Conservation (phyloP, 2,797 vertebrate genomes). For the Phoeniculus purpureus region DNA sequence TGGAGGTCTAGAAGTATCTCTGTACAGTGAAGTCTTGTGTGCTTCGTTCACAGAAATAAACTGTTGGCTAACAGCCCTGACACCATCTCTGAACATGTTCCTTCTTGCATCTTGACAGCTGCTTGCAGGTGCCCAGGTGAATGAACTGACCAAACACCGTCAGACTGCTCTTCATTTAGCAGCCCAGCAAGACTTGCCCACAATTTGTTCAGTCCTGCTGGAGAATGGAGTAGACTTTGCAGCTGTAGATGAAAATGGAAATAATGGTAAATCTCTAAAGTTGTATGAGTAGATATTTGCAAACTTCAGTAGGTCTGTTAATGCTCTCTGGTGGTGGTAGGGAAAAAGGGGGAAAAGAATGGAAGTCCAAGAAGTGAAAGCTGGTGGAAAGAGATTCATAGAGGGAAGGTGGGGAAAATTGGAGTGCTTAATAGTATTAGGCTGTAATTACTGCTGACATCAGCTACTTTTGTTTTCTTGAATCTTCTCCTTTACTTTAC, state of each 20-base stretch:
- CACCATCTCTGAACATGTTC: background rate
- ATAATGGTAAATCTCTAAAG: constrained; percentile 85
- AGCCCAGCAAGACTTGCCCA: constrained; percentile 95
- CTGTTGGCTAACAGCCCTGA: background rate
- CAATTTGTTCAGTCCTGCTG: constrained; percentile 95
- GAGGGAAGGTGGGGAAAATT: background rate
- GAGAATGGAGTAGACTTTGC: constrained; percentile 96
- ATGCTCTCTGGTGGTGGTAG: background rate
- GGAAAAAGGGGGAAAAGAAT: background rate
- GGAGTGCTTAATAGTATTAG: background rate
- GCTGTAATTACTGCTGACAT: background rate
- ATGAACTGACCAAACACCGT: constrained; percentile 96
- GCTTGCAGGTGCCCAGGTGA: constrained; percentile 96
- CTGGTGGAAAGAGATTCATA: background rate
- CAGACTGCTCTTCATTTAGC: constrained; percentile 97
- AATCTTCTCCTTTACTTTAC: background rate
- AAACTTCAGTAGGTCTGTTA: background rate
- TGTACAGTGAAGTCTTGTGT: background rate
- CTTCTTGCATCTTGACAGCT: constrained; percentile 79
- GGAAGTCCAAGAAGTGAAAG: background rate
- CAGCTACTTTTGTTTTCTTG: background rate
- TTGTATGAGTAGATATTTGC: background rate
- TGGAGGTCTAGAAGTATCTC: background rate
- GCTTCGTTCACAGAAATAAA: background rate
- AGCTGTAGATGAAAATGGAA: constrained; percentile 96